Base-by-base conservation (phyloP, 2,113 vertebrate species). In the Scytalopus superciliaris region DNA sequence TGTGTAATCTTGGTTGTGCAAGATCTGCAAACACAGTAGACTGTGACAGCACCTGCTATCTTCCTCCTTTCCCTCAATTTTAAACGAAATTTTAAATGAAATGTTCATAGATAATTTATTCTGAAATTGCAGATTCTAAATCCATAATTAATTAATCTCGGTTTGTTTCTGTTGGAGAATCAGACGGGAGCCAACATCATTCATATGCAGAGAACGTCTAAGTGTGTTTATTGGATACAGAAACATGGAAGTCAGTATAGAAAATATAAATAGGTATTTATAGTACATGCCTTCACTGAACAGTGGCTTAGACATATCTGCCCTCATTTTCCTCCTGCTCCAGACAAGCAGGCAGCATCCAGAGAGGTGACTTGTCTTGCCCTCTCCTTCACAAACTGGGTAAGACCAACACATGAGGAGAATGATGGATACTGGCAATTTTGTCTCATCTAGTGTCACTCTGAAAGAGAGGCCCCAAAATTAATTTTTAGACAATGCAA, bases 401-500 rank as follows among this genome's bases (percentile, higher is more conserved):
- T 10, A 31, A 23, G 52, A 14, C 40, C 12, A 73, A 49, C 4
- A 0, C 0, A 0, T 18, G 67, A 31, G 37, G 62, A 84, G 22
- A 64, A 1, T 0, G 0, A 8, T 47, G 19, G 22, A 4, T 12
- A 12, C 22, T 5, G 15, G 6, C 9, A 3, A 6, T 40, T 10
- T 8, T 85, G 60, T 25, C 50, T 86, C 14, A 14, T 25, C 24
- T 49, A 40, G 24, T 82, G 44, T 28, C 30, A 45, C 19, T 75
- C 2, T 3, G 28, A 59, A 15, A 53, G 42, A 72, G 31, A 47
- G 45, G 12, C 11, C 25, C 12, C 19, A 42, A 18, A 53, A 74
- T 62, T 70, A 3, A 50, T 18, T 59, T 67, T 45, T 25, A 28
- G 37, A 15, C 7, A 8, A 19, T 53, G n/a, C 40, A 77, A 4